Base-by-base conservation (phyloP, 2,888 invertebrate species). In the Desoria tigrina region DNA sequence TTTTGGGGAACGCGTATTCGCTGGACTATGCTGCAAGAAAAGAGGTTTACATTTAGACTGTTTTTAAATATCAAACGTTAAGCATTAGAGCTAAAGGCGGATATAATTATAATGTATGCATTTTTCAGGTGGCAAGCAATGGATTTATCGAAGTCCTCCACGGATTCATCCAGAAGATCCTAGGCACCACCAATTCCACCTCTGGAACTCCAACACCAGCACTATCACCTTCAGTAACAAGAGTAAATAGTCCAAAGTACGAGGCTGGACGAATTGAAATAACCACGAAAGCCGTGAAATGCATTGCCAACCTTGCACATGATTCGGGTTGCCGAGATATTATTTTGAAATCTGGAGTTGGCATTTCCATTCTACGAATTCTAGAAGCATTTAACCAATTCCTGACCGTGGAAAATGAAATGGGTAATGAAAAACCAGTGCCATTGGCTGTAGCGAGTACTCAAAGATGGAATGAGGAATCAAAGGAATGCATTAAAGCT, bases 271-370 rank as follows among this genome's bases (percentile, higher is more conserved):
- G 26, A 26, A 24, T 59, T 1, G 65, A 69, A 54, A 51, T 72
- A 2, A 39, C 64, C 2, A 61, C 61, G 14, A 59, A 66, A 51
- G 61, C 69, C 7, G 61, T 72, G 1, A 72, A 67, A 55, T 72
- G 72, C 23, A 51, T 65, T 2, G 72, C 67, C 28, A 72, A 72
- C 45, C 32, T 72, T n/a, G 64, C 69, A n/a, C 64, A 65, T 56
- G 69, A 69, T 45, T 49, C 62, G 2, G 21, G 45, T 23, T 69
- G 66, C 37, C 66, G 66, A 2, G 64, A 66, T 28, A 24, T 53
- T 24, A 56, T 69, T 37, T 42, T 69, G 23, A 55, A 27, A 49
- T 59, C 60, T 26, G 68, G 68, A 1, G 63, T 69, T 24, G 68
- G 63, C 3, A 69, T 65, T 23, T 62, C 62, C 1, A 59, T 65